Conservation (phyloP, 2,797 vertebrate genomes). For the Salarias fasciatus region DNA sequence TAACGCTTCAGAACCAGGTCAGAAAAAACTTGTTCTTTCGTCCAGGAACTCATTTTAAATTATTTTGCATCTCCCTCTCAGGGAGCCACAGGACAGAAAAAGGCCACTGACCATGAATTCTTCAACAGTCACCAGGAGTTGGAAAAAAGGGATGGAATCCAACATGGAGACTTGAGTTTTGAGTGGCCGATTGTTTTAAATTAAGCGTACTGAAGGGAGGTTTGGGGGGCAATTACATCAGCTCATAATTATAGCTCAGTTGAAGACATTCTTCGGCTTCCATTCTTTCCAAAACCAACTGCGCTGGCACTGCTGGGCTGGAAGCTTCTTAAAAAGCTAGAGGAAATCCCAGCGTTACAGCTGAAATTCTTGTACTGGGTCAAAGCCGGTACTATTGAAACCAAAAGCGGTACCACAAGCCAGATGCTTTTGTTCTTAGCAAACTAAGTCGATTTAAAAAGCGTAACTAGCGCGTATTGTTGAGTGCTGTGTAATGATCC, state of each 20-base stretch:
- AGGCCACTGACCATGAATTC: too few relatives aligned
- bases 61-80: too few relatives aligned
- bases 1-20: too few relatives aligned
- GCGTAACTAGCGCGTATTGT: neutral
- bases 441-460: constrained; percentile 16
- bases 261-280: constrained; percentile 34
- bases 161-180: too few relatives aligned
- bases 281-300: constrained; percentile 43
- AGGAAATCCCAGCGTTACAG: constrained; percentile 55
- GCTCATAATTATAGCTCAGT: constrained; percentile 17
- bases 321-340: constrained; percentile 68
- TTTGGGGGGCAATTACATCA: constrained; percentile 29
- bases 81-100: too few relatives aligned
- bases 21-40: too few relatives aligned
- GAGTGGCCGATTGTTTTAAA: too few relatives aligned
- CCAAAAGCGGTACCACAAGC: constrained; percentile 15
- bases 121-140: too few relatives aligned
- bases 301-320: constrained; percentile 22
- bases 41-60: too few relatives aligned
- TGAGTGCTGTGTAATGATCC: constrained; percentile 2
- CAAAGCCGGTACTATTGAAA: constrained; percentile 14
- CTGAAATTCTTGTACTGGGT: constrained; percentile 34
- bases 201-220: neutral
- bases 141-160: too few relatives aligned
- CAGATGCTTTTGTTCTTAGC: constrained; percentile 7